Evolutionary conservation across 2,888 invertebrate genomes (phyloP).

Genomic region (Spisula solida): DNA sequence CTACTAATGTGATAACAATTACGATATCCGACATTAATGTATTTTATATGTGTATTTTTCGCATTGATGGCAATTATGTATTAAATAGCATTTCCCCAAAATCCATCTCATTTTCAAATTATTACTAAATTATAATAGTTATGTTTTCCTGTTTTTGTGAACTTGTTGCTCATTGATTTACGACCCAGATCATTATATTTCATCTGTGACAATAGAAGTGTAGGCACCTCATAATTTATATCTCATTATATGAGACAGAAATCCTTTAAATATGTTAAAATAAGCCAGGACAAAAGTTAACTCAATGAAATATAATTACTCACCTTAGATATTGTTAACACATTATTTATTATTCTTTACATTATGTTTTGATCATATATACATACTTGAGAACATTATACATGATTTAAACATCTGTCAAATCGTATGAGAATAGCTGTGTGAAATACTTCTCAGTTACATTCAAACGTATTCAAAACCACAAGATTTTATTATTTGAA

Average conservation of each 20-base stretch:
- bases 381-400: not conserved
- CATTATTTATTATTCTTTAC: not conserved
- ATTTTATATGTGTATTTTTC: conserved; percentile 9
- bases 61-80: not conserved
- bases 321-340: not conserved
- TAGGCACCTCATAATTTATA: not conserved
- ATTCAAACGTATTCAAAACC: too few species aligned
- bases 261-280: not conserved
- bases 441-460: too few species aligned
- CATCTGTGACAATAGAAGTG: not conserved
- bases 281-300: not conserved
- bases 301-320: not conserved
- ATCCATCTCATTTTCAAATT: conserved; percentile 9
- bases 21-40: not conserved
- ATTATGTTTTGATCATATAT: not conserved
- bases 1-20: conserved; percentile 34
- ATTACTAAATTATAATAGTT: conserved; percentile 10
- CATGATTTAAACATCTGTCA: conserved; percentile 17
- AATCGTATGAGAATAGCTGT: not conserved
- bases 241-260: not conserved
- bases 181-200: not conserved
- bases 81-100: conserved; percentile 8
- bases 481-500: too few species aligned
- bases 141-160: conserved; percentile 9
- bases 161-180: not conserved